A percentile compares a stretch with the other conserved stretches of the same genome.
These are phyloP conservation scores for Agrochola macilenta DNA, from an alignment of 2,888 invertebrate genomes.

Conservation along the genomic window DNA sequence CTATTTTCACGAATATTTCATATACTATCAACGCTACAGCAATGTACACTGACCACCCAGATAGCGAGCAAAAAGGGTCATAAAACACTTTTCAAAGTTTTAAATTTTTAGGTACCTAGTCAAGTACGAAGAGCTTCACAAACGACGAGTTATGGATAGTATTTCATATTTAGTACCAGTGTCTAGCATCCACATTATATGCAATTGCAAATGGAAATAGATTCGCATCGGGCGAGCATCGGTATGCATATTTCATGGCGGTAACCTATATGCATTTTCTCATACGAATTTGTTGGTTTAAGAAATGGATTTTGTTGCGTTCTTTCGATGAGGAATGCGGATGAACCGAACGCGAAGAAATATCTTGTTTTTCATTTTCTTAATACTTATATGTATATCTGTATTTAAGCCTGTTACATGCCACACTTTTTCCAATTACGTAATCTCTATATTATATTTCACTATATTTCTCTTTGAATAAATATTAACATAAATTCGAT, in stretches of 20 bases:
- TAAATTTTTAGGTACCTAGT: constrained; percentile 42
- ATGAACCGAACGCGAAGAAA: not conserved
- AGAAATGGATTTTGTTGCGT: constrained; percentile 26
- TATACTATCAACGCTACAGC: constrained; percentile 20
- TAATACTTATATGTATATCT: not conserved
- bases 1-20: constrained; percentile 29
- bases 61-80: constrained; percentile 27
- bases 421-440: not conserved
- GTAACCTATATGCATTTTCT: constrained; percentile 59
- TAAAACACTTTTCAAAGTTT: constrained; percentile 50
- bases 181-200: constrained; percentile 49
- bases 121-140: constrained; percentile 24
- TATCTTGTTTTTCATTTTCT: not conserved
- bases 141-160: constrained; percentile 50
- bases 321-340: constrained; percentile 4
- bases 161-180: constrained; percentile 54
- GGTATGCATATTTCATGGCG: constrained; percentile 64
- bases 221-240: constrained; percentile 44
- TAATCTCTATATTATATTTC: too few relatives aligned
- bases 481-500: too few relatives aligned
- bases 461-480: not conserved
- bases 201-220: constrained; percentile 67
- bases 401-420: not conserved
- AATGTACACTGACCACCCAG: constrained; percentile 20
- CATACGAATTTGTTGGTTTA: constrained; percentile 52